Evolutionary conservation across 2,888 invertebrate species (phyloP), one percentile per base, ranked within the genome.

Genomic region (Exocentrus adspersus): DNA sequence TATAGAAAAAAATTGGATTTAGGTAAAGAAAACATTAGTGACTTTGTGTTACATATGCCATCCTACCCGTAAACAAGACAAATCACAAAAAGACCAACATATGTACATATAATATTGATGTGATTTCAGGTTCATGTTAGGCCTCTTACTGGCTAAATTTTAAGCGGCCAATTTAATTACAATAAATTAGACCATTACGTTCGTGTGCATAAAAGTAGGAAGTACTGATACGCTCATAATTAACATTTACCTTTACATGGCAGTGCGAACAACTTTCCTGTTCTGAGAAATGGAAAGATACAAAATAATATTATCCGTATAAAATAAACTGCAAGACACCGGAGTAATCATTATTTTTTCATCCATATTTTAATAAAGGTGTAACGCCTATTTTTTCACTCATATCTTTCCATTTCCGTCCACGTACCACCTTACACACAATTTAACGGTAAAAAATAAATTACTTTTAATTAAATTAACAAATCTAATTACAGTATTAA

Each of bases 381-480:
- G 20, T 46, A 19, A 46, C 24, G 32, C 32, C n/a, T n/a, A n/a
- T n/a, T n/a, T n/a, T 20, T 2, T 10, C 16, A 16, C 14, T 24
- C 20, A 2, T 37, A 32, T 46, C 30, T 20, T 30, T 5, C 6
- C 28, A 21, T 46, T 20, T 20, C 57, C 19, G 30, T 14, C 5
- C 30, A 17, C 30, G 21, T 17, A 19, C 51, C 37, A 14, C 17
- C 17, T 16, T 54, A 57, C 46, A 57, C 57, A 57, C 45, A 57
- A 30, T 32, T 46, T 45, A 57, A 57, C 46, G 37, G 32, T 57
- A 60, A 63, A 54, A 59, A 69, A 69, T 69, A 69, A 69, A 69
- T 68, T 66, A 69, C 28, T 66, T 60, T 66, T 48, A 41, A 66
- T 60, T 50, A 61, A 65, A 66, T 61, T 56, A 65, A 64, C 62